Evolutionary conservation across 2,888 invertebrate species (phyloP).

Genomic region (Artemia sinica): DNA sequence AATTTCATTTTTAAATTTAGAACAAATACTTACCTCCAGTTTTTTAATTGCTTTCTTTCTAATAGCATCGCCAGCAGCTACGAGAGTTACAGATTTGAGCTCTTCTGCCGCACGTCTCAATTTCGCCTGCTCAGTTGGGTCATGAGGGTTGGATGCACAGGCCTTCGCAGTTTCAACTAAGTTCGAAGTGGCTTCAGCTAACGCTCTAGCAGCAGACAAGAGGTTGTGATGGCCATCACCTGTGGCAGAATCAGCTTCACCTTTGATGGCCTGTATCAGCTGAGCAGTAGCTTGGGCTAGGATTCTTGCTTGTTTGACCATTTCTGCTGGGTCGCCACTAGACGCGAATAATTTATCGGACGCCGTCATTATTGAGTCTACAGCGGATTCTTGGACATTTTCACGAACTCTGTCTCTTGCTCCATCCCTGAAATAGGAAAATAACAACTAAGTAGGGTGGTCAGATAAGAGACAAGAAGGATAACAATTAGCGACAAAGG

Average conservation of each 20-base stretch:
- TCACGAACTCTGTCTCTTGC: constrained; percentile 37
- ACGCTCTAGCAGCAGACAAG: constrained; percentile 77
- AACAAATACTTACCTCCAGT: constrained; percentile 35
- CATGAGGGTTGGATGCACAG: constrained; percentile 68
- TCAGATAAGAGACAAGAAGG: background rate
- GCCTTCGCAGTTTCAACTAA: constrained; percentile 92
- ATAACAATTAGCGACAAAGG: too few relatives aligned
- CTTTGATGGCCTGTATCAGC: constrained; percentile 80
- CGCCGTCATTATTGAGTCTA: constrained; percentile 73
- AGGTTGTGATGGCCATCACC: constrained; percentile 74
- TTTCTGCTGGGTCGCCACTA: constrained; percentile 71
- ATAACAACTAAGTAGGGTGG: background rate
- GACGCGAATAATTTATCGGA: constrained; percentile 72
- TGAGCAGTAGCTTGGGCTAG: constrained; percentile 86
- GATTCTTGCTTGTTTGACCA: constrained; percentile 78
- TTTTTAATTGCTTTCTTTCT: constrained; percentile 52
- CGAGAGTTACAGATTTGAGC: constrained; percentile 65
- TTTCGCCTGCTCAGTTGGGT: constrained; percentile 61
- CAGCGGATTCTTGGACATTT: constrained; percentile 56
- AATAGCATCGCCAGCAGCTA: constrained; percentile 63
- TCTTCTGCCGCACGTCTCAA: constrained; percentile 79
- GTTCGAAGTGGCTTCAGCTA: constrained; percentile 88
- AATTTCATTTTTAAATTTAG: too few relatives aligned
- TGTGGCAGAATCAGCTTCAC: constrained; percentile 74
- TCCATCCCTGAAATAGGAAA: constrained; percentile 17